Evolutionary conservation across 2,797 vertebrate genomes (phyloP).

Genomic region (Etheostoma perlongum): DNA sequence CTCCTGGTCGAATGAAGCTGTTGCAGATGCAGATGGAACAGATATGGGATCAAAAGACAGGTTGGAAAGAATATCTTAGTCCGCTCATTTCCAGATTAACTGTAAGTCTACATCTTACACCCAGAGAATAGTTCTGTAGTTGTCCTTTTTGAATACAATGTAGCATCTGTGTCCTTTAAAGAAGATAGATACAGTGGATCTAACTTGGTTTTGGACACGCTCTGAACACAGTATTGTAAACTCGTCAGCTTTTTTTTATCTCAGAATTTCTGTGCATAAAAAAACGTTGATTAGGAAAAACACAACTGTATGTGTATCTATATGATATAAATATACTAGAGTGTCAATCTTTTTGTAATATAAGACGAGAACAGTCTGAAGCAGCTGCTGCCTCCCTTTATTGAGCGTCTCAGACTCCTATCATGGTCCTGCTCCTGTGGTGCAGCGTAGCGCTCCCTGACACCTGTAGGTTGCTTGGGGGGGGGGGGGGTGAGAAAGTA

Average conservation of each 20-base stretch:
- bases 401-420: conserved; percentile 11
- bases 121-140: not conserved
- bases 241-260: not conserved
- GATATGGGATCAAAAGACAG: not conserved
- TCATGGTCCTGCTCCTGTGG: conserved; percentile 13
- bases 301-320: not conserved
- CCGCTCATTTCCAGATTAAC: not conserved
- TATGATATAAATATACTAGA: not conserved
- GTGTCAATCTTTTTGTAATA: not conserved
- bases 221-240: not conserved
- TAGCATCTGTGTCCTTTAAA: not conserved
- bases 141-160: not conserved
- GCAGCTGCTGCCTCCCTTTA: conserved; percentile 17
- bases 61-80: not conserved
- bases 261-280: not conserved
- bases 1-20: conserved; percentile 4
- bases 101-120: not conserved
- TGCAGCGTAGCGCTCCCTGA: conserved; percentile 23
- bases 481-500: conserved; percentile 60
- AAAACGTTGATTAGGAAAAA: not conserved
- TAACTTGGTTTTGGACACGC: not conserved
- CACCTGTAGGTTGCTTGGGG: conserved; percentile 10
- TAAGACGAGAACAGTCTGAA: not conserved
- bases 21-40: not conserved
- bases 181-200: not conserved